Base-by-base conservation (phyloP, 2,888 invertebrate genomes). In the Brachyptera putata region DNA sequence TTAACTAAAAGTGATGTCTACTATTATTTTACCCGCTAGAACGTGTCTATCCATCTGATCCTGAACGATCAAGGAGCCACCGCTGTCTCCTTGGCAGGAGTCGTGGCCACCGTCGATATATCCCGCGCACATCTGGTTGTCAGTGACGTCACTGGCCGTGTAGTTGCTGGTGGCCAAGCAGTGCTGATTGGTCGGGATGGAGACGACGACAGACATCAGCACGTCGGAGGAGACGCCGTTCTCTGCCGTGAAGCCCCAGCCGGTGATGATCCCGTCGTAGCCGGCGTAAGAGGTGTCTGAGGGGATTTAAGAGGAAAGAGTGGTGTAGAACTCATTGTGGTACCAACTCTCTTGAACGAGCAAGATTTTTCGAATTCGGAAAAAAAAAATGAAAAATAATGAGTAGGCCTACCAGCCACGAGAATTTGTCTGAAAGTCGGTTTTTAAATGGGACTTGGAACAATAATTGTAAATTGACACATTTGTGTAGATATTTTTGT, bases 121-220 rank as follows among this genome's bases (percentile, higher is more conserved):
- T 18, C 18, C 79, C 65, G 86, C 86, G 70, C 87, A 87, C 78
- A 79, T 65, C 77, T 71, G 58, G 73, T 69, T 48, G 76, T 69
- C 67, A 74, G 74, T 25, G 74, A 79, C 60, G 71, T 71, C 70
- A 0, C 76, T 71, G 63, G 77, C 26, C 30, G 34, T 77, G 24
- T 69, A 69, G 41, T 67, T 67, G 11, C 65, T 68, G 22, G 62
- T 43, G n/a, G 67, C 63, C 60, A 66, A 68, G 61, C 70, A 70
- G 46, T 68, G 69, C 11, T 66, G 67, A 63, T 71, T 70, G 50
- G 68, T 68, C 63, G 70, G 70, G 21, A 72, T 70, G 5, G 72
- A 72, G 4, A 72, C 71, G 43, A 66, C 66, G 9, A 71, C 71
- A 60, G 71, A 68, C 9, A 68, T 63, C 11, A 72, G 66, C 22